Conservation (phyloP, 2,113 vertebrate species). For the Neolamprologus variostigma region DNA sequence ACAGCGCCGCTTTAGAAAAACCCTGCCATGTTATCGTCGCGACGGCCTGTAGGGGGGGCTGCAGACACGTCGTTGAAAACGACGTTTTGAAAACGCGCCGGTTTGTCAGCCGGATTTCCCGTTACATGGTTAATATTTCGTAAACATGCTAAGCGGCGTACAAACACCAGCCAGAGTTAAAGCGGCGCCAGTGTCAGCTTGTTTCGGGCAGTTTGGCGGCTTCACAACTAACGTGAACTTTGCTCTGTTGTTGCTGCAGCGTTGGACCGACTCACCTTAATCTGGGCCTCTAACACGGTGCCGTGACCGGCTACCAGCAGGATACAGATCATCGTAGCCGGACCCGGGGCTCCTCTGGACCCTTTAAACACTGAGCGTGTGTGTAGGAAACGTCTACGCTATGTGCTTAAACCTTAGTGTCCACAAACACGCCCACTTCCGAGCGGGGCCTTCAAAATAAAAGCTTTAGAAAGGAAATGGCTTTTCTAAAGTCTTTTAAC, state of each 20-base stretch:
- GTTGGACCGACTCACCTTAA: constrained; percentile 60
- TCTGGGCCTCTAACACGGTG: constrained; percentile 71
- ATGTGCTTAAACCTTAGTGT: neutral
- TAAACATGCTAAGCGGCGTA: accelerated
- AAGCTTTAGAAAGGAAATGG: neutral
- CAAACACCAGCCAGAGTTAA: accelerated
- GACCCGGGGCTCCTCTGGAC: too few species aligned
- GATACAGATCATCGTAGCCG: constrained; percentile 69
- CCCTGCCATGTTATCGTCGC: neutral
- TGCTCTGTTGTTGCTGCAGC: neutral
- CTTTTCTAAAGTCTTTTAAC: neutral
- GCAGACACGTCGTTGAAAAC: neutral
- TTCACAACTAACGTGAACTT: neutral
- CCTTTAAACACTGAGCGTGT: accelerated
- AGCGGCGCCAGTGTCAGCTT: accelerated
- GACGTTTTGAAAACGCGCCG: neutral
- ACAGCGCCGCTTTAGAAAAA: neutral
- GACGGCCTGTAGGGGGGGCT: neutral
- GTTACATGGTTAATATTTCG: accelerated
- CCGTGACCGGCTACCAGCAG: constrained; percentile 77
- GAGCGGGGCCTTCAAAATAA: constrained; percentile 24
- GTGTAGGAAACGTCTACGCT: accelerated
- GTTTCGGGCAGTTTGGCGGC: neutral
- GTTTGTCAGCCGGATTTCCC: neutral
- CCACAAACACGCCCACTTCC: neutral